Conservation (phyloP, 2,888 invertebrate species). For the Drosophila monieri region DNA sequence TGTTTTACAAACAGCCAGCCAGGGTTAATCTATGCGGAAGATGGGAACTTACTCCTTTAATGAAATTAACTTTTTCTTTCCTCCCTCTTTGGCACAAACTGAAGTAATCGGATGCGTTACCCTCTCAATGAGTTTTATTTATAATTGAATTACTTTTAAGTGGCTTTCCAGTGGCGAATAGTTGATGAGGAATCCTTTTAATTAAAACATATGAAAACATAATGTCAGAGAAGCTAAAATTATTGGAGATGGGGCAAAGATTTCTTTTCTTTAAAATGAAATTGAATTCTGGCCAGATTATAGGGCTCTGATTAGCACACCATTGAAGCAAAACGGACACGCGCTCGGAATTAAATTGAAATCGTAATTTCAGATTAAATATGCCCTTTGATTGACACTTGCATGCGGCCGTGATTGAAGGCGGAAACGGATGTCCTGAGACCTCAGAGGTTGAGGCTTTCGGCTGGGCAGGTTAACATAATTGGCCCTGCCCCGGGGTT, state of each 20-base stretch:
- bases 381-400: conserved; percentile 67
- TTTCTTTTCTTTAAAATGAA: background rate
- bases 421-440: conserved; percentile 67
- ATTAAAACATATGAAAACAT: conserved; percentile 47
- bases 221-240: conserved; percentile 1
- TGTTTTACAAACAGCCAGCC: conserved; percentile 24
- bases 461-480: conserved; percentile 51
- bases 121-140: conserved; percentile 55
- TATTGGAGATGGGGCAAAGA: background rate
- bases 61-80: conserved; percentile 55
- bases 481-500: conserved; percentile 30
- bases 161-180: conserved; percentile 51
- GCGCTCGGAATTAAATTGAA: conserved; percentile 29
- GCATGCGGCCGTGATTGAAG: conserved; percentile 40
- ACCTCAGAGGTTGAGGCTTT: conserved; percentile 18
- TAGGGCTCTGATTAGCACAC: conserved; percentile 24
- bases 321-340: conserved; percentile 33
- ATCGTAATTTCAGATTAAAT: conserved; percentile 59
- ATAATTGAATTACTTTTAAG: conserved; percentile 68
- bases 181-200: conserved; percentile 34
- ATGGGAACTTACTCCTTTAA: conserved; percentile 35
- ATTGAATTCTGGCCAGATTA: background rate
- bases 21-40: conserved; percentile 1
- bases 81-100: conserved; percentile 9
- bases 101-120: conserved; percentile 52